These are phyloP conservation scores for Drosophila gaucha DNA, from an alignment of 2,888 invertebrate species.

Conservation along the genomic window DNA sequence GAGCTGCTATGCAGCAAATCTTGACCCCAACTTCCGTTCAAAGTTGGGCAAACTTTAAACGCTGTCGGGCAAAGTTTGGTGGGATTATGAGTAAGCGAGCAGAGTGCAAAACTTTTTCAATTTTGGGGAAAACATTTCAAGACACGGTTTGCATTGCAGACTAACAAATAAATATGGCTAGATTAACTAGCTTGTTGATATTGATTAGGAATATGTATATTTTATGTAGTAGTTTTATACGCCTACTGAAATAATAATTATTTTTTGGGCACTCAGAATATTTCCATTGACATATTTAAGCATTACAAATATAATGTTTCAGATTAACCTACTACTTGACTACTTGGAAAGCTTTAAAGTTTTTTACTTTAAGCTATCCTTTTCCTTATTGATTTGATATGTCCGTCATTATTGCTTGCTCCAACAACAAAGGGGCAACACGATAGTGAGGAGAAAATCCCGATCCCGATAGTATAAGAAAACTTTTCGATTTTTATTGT, in stretches of 20 bases:
- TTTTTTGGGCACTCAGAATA: too few species aligned
- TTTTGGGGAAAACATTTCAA: constrained; percentile 68
- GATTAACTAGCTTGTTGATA: background rate
- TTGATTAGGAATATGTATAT: background rate
- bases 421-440: background rate
- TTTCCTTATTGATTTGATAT: background rate
- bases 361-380: background rate
- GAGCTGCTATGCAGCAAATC: constrained; percentile 12
- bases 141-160: constrained; percentile 29
- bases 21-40: constrained; percentile 4
- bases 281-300: too few species aligned
- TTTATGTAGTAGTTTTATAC: too few species aligned
- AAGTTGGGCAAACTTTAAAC: constrained; percentile 22
- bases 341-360: too few species aligned
- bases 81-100: constrained; percentile 6
- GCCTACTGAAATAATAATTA: too few species aligned
- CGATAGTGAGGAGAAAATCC: background rate
- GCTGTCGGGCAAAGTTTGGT: constrained; percentile 16
- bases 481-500: background rate
- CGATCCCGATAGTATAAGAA: constrained; percentile 21
- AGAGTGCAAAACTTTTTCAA: constrained; percentile 57
- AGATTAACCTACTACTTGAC: too few species aligned
- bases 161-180: constrained; percentile 2
- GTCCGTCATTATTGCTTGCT: background rate
- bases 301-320: background rate